Evolutionary conservation across 2,888 invertebrate genomes (phyloP).

Genomic region (Cylindroiulus punctatus): DNA sequence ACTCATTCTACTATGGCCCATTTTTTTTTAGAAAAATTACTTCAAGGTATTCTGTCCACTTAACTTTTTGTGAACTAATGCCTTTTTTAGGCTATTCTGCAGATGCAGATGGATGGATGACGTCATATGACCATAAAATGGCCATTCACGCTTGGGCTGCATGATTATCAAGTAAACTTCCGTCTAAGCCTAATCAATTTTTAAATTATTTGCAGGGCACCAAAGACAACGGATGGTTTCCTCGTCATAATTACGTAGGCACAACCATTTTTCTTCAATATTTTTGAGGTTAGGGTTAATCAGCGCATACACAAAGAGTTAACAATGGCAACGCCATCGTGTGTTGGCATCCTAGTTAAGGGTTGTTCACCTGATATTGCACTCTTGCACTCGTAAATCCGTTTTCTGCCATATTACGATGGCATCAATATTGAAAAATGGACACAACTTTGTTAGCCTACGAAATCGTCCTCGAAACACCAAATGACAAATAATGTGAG

Average conservation of each 20-base stretch:
- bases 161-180: too few relatives aligned
- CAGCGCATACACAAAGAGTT: background rate
- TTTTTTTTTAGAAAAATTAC: too few relatives aligned
- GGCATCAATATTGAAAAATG: constrained; percentile 6
- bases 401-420: constrained; percentile 32
- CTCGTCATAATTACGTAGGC: too few relatives aligned
- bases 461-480: constrained; percentile 32
- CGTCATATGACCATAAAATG: too few relatives aligned
- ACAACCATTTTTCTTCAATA: background rate
- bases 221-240: too few relatives aligned
- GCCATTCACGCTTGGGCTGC: too few relatives aligned
- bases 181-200: too few relatives aligned
- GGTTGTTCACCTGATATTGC: constrained; percentile 14
- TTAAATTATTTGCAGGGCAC: too few relatives aligned
- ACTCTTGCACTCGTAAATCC: constrained; percentile 32
- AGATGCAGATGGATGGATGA: too few relatives aligned
- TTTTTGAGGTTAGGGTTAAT: constrained; percentile 32
- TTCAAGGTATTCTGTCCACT: too few relatives aligned
- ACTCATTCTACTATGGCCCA: background rate
- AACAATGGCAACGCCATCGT: constrained; percentile 14
- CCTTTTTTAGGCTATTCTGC: too few relatives aligned
- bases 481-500: constrained; percentile 9
- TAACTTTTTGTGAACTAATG: too few relatives aligned
- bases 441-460: constrained; percentile 21
- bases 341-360: constrained; percentile 32